These are phyloP conservation scores for Thamnophis elegans DNA, from an alignment of 2,797 vertebrate species.

Conservation along the genomic window DNA sequence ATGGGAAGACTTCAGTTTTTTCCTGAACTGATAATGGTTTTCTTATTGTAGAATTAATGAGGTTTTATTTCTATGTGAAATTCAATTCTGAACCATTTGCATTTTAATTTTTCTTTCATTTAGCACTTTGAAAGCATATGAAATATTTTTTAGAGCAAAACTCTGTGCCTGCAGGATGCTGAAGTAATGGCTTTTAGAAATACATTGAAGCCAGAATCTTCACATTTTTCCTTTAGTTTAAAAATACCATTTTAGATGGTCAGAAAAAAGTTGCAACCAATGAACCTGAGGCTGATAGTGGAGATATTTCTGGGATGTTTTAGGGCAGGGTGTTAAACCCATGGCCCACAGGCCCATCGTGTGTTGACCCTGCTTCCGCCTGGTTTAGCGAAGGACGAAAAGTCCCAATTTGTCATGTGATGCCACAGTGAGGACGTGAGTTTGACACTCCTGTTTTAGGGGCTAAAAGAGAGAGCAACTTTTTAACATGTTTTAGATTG, in stretches of 20 bases:
- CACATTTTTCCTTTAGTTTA: background rate
- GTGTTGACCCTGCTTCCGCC: too few relatives aligned
- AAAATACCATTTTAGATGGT: background rate
- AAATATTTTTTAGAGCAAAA: background rate
- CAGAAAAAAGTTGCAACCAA: background rate
- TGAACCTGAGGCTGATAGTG: background rate
- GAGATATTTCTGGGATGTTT: background rate
- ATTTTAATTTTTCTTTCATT: slow-evolving; percentile 23
- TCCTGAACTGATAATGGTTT: slow-evolving; percentile 9
- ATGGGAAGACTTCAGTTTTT: background rate
- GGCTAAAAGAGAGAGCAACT: background rate
- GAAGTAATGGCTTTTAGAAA: background rate
- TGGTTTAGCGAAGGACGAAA: too few relatives aligned
- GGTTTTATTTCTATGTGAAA: background rate
- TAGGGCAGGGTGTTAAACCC: background rate
- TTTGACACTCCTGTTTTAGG: background rate
- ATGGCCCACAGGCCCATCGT: too few relatives aligned
- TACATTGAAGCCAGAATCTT: background rate
- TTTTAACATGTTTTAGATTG: background rate
- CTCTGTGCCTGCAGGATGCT: background rate
- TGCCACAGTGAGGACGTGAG: too few relatives aligned
- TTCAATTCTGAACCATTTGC: slow-evolving; percentile 5
- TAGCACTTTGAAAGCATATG: background rate
- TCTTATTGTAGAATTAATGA: slow-evolving; percentile 3
- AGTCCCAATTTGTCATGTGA: too few relatives aligned